Percentiles rank a stretch among this genome's conserved stretches.
Conservation (phyloP, 2,888 invertebrate genomes). For the Dermolepida albohirtum region DNA sequence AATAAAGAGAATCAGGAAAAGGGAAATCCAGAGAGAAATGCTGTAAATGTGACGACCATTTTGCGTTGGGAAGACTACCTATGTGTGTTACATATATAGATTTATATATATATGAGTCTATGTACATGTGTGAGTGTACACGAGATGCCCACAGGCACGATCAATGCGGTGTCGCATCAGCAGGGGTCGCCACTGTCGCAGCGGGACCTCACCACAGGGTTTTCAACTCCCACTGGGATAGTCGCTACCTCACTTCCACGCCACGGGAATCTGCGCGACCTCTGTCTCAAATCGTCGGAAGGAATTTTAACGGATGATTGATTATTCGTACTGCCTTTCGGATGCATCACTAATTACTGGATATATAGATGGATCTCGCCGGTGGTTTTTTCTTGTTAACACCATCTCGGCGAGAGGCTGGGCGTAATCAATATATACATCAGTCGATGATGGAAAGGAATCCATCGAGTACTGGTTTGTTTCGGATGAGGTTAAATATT, state of each 20-base stretch:
- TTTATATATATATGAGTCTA: conserved; percentile 19
- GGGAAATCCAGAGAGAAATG: conserved; percentile 46
- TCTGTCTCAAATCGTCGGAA: conserved; percentile 45
- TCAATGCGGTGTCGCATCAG: conserved; percentile 62
- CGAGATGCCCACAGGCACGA: conserved; percentile 55
- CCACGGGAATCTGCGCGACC: conserved; percentile 50
- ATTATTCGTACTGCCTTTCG: conserved; percentile 21
- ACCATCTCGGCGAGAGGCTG: conserved; percentile 3
- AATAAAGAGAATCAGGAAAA: conserved; percentile 44
- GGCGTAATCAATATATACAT: conserved; percentile 34
- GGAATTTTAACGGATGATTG: conserved; percentile 37
- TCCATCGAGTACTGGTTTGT: not conserved
- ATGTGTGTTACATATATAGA: not conserved
- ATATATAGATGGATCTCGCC: conserved; percentile 24
- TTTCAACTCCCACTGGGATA: conserved; percentile 51
- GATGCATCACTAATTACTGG: conserved; percentile 35
- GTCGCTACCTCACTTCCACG: conserved; percentile 48
- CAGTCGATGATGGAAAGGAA: conserved; percentile 24
- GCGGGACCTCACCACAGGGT: conserved; percentile 59
- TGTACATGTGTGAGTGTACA: conserved; percentile 22
- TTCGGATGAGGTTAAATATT: too few species aligned
- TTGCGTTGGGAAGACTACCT: conserved; percentile 48
- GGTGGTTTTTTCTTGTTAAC: conserved; percentile 37
- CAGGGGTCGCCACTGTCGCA: conserved; percentile 63
- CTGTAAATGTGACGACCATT: conserved; percentile 51